Conservation (phyloP, 2,797 vertebrate species). For the Schizothorax lantsangensis region DNA sequence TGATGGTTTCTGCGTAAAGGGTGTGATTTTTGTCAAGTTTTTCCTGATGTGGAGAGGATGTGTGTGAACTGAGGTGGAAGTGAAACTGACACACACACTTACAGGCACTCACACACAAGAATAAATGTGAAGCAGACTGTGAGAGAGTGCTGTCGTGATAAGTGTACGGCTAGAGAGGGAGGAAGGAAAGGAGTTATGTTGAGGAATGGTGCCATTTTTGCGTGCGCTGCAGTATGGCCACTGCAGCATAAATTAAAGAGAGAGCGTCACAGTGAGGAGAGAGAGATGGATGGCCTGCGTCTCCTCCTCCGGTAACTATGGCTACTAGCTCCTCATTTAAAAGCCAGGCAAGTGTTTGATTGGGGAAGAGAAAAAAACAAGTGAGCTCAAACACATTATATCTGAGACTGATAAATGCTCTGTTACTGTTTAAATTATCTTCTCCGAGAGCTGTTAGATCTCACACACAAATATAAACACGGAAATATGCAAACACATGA, state of each 20-base stretch:
- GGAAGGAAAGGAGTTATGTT: conserved; percentile 68
- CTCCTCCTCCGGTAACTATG: conserved; percentile 67
- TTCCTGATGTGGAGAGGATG: background rate
- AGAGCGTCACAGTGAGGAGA: conserved; percentile 63
- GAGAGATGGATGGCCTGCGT: conserved; percentile 73
- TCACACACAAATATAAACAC: background rate
- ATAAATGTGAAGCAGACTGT: conserved; percentile 32
- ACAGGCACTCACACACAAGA: conserved; percentile 33
- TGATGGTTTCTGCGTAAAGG: background rate
- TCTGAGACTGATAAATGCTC: conserved; percentile 50
- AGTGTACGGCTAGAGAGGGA: conserved; percentile 45
- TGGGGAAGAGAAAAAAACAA: conserved; percentile 29
- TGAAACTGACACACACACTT: conserved; percentile 51
- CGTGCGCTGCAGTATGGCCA: conserved; percentile 68
- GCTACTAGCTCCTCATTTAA: conserved; percentile 60
- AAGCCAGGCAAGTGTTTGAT: conserved; percentile 61
- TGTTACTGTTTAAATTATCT: conserved; percentile 37
- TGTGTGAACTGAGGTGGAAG: conserved; percentile 38
- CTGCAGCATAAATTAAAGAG: conserved; percentile 78
- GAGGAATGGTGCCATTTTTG: conserved; percentile 78
- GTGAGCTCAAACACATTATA: conserved; percentile 58
- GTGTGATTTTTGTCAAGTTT: background rate
- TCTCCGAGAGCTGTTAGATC: background rate
- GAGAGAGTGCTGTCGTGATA: conserved; percentile 10
- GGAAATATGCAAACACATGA: conserved; percentile 18